Evolutionary conservation across 2,113 vertebrate species (phyloP), one percentile per base, ranked within the genome.

Genomic region (Onychostruthus taczanowskii): DNA sequence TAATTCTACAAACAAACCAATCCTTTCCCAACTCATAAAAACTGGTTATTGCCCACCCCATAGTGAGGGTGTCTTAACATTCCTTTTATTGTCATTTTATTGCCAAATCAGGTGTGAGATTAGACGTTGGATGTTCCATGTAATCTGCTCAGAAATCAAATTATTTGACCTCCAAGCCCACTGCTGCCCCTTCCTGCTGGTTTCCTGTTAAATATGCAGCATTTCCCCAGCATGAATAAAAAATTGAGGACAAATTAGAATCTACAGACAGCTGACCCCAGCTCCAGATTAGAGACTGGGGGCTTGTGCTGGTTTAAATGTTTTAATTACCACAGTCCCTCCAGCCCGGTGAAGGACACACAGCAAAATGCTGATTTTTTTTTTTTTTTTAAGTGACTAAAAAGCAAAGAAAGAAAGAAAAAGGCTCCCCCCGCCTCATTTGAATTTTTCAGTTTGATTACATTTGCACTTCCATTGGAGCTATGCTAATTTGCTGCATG

Each of bases 191-290:
- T 98, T 99, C 98, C 98, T 97, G 98, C 98, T 98, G 98, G 95
- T 98, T 98, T 97, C 98, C 98, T 99, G 98, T 98, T 99, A 98
- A 99, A 99, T 99, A 99, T 99, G 98, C 99, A 99, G 98, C 98
- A 95, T 98, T 98, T 98, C 97, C 98, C 98, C 98, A 97, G 99
- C 99, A 99, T 99, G 99, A 99, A 99, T 99, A 99, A 89, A 99
- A 99, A 99, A 99, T 99, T 92, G 98, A 95, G 98, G 98, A 98
- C 99, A 99, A 99, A 99, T 99, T 99, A 99, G 98, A 99, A 98
- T 98, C 98, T 99, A 99, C 99, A 99, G 98, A 98, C 98, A 98
- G 98, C 98, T 99, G 99, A 99, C 99, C 99, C 98, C 97, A 98
- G 97, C 98, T 98, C 98, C 98, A 98, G 98, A 99, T 98, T 96